Evolutionary conservation across 1,140 invertebrate species (phyloP).

Genomic region (Pristionchus pacificus): DNA sequence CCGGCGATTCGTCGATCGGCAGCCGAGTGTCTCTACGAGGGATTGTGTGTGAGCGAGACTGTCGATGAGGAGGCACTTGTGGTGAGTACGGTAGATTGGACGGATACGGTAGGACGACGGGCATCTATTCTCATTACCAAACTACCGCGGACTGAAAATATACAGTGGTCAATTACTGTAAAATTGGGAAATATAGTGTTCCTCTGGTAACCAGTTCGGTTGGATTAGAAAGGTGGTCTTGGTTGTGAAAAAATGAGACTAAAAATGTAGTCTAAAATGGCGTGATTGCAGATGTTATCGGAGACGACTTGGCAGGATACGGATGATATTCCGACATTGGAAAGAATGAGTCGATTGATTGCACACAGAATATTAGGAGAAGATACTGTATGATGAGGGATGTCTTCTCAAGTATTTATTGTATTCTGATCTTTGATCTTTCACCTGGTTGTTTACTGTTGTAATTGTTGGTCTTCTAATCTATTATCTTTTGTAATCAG

Average conservation of each 20-base stretch:
- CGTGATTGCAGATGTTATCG: not conserved
- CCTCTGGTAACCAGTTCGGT: not conserved
- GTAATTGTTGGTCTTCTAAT: too few species aligned
- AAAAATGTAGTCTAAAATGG: not conserved
- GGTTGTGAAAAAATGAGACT: not conserved
- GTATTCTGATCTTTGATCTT: too few species aligned
- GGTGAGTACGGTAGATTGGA: too few species aligned
- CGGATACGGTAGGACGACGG: not conserved
- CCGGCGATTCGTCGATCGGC: not conserved
- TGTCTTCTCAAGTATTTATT: too few species aligned
- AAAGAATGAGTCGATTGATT: not conserved
- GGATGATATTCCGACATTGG: not conserved
- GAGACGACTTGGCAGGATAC: not conserved
- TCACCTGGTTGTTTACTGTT: too few species aligned
- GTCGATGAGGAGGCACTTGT: not conserved
- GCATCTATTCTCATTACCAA: too few species aligned
- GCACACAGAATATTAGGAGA: too few species aligned
- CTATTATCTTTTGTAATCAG: too few species aligned
- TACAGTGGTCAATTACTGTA: not conserved
- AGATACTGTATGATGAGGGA: too few species aligned
- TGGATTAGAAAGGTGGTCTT: not conserved
- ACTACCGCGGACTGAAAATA: too few species aligned
- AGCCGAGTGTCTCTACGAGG: not conserved
- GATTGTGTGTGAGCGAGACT: not conserved
- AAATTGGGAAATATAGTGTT: not conserved